Evolutionary conservation across 2,888 invertebrate genomes (phyloP), one percentile per base, ranked within the genome.

Genomic region (Acleris literana): DNA sequence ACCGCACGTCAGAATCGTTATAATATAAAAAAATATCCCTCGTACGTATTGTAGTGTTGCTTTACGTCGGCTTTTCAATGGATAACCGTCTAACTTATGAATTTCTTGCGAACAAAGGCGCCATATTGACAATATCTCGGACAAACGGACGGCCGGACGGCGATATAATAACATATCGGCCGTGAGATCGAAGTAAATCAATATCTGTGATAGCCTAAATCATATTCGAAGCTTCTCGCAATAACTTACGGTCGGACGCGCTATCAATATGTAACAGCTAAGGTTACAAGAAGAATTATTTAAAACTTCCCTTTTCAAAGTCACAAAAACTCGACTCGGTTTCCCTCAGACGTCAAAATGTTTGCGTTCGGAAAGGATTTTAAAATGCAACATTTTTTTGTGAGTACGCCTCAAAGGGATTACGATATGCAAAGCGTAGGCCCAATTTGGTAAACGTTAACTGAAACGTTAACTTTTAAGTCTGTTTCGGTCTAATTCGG

Each of bases 351-450:
- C 85, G 89, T 90, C 88, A 89, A 90, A 46, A 91, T 87, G 90
- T 90, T 90, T 86, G 85, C 87, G 86, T 88, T 87, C 80, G 83
- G 81, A 81, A 86, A 82, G 87, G 86, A 90, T 92, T 90, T 92
- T 91, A 91, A 92, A 91, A 92, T 92, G 88, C 90, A 92, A 86
- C 86, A 77, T 82, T 79, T 92, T 92, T 92, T 92, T 92, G 85
- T 85, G 78, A 64, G 70, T 79, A 74, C 76, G 80, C 82, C 81
- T 74, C 74, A 79, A 81, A 74, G 73, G 85, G 85, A 88, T 88
- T 86, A 85, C 79, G 77, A 81, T 88, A 92, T 92, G 92, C 89
- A 89, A 92, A 92, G 77, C 80, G 75, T 74, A 69, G 77, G 70
- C 72, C 74, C 71, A 74, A 68, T 71, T 72, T 73, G 71, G 71